These are phyloP conservation scores for Drosophila neotestacea DNA, from an alignment of 2,888 invertebrate species.

Conservation along the genomic window DNA sequence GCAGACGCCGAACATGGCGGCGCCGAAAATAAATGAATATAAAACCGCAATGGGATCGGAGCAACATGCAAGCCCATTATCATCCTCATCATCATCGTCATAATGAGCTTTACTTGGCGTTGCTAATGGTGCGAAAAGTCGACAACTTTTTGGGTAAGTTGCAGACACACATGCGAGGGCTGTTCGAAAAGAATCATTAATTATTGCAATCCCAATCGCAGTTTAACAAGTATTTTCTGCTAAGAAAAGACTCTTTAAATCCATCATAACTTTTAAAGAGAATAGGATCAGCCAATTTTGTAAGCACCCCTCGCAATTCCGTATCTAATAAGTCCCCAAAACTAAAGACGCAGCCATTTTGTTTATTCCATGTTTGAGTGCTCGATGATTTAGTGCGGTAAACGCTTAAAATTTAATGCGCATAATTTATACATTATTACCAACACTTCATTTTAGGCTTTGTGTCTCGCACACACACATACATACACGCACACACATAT, in stretches of 20 bases:
- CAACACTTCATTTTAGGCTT: slow-evolving; percentile 68
- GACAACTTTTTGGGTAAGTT: slow-evolving; percentile 49
- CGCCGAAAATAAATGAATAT: slow-evolving; percentile 57
- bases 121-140: slow-evolving; percentile 60
- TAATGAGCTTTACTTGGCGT: slow-evolving; percentile 45
- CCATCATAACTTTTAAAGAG: background rate
- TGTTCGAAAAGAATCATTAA: background rate
- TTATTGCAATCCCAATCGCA: too few species aligned
- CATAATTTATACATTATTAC: slow-evolving; percentile 76
- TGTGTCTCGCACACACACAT: slow-evolving; percentile 6
- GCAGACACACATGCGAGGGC: slow-evolving; percentile 30
- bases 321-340: background rate
- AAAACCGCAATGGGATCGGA: slow-evolving; percentile 52
- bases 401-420: slow-evolving; percentile 69
- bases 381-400: slow-evolving; percentile 55
- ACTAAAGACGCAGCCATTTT: slow-evolving; percentile 39
- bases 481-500: slow-evolving; percentile 21
- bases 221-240: background rate
- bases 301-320: slow-evolving; percentile 24
- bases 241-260: background rate
- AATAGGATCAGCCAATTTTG: background rate
- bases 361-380: slow-evolving; percentile 44
- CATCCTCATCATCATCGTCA: slow-evolving; percentile 36
- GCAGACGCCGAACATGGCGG: slow-evolving; percentile 52
- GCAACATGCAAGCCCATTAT: slow-evolving; percentile 47